Evolutionary conservation across 2,113 vertebrate species (phyloP).

Genomic region (Megaceryle maxima): DNA sequence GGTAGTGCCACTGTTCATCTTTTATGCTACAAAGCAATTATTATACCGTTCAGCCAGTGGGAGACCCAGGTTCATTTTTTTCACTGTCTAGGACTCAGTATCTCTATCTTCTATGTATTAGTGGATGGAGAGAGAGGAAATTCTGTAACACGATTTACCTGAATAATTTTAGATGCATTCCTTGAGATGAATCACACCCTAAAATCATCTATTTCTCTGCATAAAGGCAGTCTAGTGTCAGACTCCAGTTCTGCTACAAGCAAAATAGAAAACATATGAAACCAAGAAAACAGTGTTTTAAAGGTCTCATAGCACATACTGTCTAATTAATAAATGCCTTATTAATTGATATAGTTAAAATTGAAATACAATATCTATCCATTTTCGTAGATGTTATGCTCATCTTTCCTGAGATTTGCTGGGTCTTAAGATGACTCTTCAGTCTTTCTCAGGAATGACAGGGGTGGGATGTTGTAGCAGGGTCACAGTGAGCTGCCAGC

Average conservation of each 20-base stretch:
- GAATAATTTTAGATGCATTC: conserved; percentile 14
- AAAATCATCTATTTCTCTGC: background rate
- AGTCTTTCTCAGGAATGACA: accelerated
- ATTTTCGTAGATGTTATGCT: background rate
- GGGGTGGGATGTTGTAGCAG: background rate
- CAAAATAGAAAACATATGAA: background rate
- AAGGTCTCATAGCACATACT: background rate
- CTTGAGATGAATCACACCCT: background rate
- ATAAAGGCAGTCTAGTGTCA: background rate
- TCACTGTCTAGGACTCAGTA: background rate
- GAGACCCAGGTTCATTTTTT: background rate
- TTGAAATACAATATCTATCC: background rate
- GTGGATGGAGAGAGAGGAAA: background rate
- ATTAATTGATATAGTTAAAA: background rate
- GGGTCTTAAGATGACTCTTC: background rate
- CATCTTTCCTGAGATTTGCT: background rate
- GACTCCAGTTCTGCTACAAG: background rate
- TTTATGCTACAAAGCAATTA: conserved; percentile 1
- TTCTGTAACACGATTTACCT: background rate
- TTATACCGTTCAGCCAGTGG: background rate
- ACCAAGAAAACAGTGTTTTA: background rate
- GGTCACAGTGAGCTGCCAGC: background rate
- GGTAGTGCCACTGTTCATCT: background rate
- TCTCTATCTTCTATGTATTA: background rate
- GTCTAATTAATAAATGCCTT: background rate